These are phyloP conservation scores for Trigoniulus corallinus DNA, from an alignment of 1,140 invertebrate species.

Conservation along the genomic window DNA sequence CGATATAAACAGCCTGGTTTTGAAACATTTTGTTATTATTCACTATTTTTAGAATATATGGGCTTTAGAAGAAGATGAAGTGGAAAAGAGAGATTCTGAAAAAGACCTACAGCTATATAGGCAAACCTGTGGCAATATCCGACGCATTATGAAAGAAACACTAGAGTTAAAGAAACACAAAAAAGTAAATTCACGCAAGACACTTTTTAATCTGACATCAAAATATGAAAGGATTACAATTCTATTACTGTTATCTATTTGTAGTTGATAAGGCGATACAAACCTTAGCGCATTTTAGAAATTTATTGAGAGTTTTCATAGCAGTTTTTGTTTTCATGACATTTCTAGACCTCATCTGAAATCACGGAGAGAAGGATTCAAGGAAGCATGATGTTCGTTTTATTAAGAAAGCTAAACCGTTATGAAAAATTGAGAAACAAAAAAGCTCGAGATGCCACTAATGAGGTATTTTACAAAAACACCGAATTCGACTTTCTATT, in stretches of 20 bases:
- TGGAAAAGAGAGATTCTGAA: slow-evolving; percentile 39
- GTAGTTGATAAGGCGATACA: background rate
- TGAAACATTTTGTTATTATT: too few relatives aligned
- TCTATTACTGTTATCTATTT: background rate
- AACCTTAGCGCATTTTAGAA: too few relatives aligned
- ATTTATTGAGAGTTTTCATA: too few relatives aligned
- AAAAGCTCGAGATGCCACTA: slow-evolving; percentile 51
- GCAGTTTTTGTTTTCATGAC: too few relatives aligned
- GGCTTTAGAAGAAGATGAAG: slow-evolving; percentile 47
- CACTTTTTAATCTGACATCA: background rate
- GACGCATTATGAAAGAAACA: slow-evolving; percentile 43
- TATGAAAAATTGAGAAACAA: slow-evolving; percentile 73
- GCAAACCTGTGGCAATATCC: slow-evolving; percentile 45
- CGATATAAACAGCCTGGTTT: too few relatives aligned
- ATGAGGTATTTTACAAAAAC: slow-evolving; percentile 22
- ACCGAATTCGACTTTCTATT: background rate
- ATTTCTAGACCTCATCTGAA: slow-evolving; percentile 23
- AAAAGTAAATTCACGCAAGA: background rate
- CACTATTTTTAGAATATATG: slow-evolving; percentile 5
- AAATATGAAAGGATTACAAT: background rate
- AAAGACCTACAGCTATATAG: slow-evolving; percentile 49
- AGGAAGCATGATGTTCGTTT: slow-evolving; percentile 52
- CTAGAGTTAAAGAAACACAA: slow-evolving; percentile 40
- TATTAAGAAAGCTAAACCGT: slow-evolving; percentile 76
- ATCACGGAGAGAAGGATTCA: slow-evolving; percentile 46